Evolutionary conservation across 2,888 invertebrate species (phyloP), one percentile per base, ranked within the genome.

Genomic region (Tromatobia lineatoria): DNA sequence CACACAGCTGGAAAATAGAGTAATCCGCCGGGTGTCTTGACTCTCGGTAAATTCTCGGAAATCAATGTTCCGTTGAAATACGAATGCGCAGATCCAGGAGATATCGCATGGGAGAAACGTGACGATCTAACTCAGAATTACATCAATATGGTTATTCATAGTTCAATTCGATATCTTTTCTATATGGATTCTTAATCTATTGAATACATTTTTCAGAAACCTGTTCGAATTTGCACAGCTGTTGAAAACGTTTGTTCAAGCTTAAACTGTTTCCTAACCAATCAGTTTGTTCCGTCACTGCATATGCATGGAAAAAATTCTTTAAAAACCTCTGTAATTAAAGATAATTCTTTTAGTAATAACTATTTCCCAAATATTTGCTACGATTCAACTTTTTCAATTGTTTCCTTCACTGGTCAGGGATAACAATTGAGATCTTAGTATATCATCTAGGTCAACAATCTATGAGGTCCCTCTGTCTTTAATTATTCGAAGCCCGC

Each of bases 1-100:
- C 75, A 38, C 29, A 61, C 45, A 42, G 50, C 69, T 69, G 67
- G 54, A 80, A 80, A 80, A 80, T 75, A 75, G 69, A 80, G 69
- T 75, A 52, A 80, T 69, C 52, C 61, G 34, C 61, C 78, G 69
- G 38, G 70, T 70, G 59, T 59, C 20, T 34, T 47, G 54, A 15
- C 73, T 15, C 15, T 15, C 8, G 3, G 25, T 47, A 23, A 59
- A 59, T 73, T 73, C 57, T 59, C 20, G 18, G 61, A 59, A 74
- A 47, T 23, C n/a, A 45, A 20, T 38, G 59, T 69, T 57, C 47
- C 59, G 64, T 64, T 78, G 25, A 59, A 77, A 52, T 69, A 10
- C 69, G 52, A 69, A 47, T 47, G 29, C 52, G 11, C 25, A 25
- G 67, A 61, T 61, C 34, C 13, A 47, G 15, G 25, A 20, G 23